Percentiles rank a stretch among this genome's conserved stretches.
These are phyloP conservation scores for Grus americana DNA, from an alignment of 2,113 vertebrate species.

Conservation along the genomic window DNA sequence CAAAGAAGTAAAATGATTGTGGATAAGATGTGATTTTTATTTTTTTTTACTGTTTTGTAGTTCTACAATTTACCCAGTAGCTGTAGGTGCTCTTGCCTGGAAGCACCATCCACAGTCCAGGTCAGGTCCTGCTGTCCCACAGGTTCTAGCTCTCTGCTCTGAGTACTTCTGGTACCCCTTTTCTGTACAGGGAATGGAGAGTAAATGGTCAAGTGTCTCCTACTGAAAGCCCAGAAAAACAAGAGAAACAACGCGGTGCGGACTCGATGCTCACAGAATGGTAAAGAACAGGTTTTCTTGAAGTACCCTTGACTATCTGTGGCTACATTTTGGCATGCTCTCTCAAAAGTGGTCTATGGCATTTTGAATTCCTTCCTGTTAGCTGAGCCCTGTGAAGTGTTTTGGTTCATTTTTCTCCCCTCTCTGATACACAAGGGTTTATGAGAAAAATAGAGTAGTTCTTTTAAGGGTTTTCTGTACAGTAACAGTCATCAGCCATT, in stretches of 20 bases:
- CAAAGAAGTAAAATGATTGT: background rate
- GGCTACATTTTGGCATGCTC: background rate
- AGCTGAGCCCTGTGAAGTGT: background rate
- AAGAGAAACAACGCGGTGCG: background rate
- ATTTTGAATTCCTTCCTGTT: background rate
- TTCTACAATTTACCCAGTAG: background rate
- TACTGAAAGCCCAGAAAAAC: background rate
- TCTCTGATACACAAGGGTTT: background rate
- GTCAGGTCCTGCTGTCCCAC: background rate
- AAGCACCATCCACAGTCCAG: background rate
- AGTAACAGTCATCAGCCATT: background rate
- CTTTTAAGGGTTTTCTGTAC: background rate
- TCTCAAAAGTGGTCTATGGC: background rate
- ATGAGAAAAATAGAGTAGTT: background rate
- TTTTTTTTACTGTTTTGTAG: background rate
- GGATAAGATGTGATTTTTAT: background rate
- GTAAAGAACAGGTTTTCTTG: background rate
- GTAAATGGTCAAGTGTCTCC: background rate
- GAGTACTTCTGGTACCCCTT: background rate
- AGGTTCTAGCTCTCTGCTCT: background rate
- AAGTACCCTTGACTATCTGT: background rate
- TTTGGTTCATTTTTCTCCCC: background rate
- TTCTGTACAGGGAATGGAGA: background rate
- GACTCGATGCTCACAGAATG: rapidly evolving
- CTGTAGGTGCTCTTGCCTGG: background rate